Evolutionary conservation across 2,113 vertebrate genomes (phyloP).

Genomic region (Pelmatolapia mariae): DNA sequence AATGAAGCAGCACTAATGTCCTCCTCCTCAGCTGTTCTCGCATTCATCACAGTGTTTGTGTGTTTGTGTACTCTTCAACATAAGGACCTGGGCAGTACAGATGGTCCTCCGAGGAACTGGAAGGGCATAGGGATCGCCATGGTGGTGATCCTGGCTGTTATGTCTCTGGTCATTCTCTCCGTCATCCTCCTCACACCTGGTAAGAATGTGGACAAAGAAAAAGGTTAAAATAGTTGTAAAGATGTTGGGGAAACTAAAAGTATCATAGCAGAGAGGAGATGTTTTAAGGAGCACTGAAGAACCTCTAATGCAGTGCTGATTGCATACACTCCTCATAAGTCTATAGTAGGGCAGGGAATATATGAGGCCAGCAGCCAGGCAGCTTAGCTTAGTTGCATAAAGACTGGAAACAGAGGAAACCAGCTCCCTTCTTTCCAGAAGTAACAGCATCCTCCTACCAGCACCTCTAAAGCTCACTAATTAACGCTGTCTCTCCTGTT

Average conservation of each 20-base stretch:
- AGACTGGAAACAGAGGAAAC: not conserved
- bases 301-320: not conserved
- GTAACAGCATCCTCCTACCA: not conserved
- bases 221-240: not conserved
- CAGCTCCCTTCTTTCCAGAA: not conserved
- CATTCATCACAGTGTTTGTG: not conserved
- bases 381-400: not conserved
- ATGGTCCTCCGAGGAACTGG: slow-evolving; percentile 77
- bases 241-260: not conserved
- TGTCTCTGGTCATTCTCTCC: slow-evolving; percentile 76
- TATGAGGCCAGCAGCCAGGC: not conserved
- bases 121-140: slow-evolving; percentile 79
- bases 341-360: not conserved
- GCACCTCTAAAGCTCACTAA: not conserved
- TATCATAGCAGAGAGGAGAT: not conserved
- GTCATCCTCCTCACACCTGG: slow-evolving; percentile 76
- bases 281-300: not conserved
- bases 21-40: slow-evolving; percentile 15
- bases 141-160: slow-evolving; percentile 75
- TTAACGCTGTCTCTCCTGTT: not conserved
- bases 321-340: not conserved
- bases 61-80: not conserved
- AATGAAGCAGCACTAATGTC: slow-evolving; percentile 68
- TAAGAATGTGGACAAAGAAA: slow-evolving; percentile 33
- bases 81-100: slow-evolving; percentile 71